Conservation (phyloP, 2,113 vertebrate species). For the Oenanthe oenanthe region DNA sequence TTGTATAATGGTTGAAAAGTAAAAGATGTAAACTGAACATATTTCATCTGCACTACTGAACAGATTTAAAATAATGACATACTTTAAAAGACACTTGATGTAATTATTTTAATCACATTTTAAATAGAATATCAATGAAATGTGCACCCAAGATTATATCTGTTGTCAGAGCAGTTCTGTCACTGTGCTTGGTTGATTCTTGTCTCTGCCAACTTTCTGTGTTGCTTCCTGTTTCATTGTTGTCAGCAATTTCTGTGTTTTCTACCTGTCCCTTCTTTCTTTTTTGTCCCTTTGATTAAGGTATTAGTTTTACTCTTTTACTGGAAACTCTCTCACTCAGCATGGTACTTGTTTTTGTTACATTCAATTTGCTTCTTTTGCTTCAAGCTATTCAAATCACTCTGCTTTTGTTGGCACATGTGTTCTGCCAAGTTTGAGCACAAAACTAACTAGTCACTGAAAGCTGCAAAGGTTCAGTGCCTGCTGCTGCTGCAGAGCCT, state of each 20-base stretch:
- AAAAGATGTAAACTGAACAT: background rate
- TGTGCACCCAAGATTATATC: background rate
- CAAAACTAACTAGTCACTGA: background rate
- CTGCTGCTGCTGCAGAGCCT: background rate
- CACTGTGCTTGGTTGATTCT: background rate
- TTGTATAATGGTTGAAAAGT: background rate
- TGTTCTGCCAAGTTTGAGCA: background rate
- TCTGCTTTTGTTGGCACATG: rapidly evolving
- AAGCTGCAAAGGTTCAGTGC: background rate
- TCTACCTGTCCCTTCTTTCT: background rate
- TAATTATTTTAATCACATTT: background rate
- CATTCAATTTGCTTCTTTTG: background rate
- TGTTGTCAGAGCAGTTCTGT: background rate
- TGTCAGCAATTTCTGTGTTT: background rate
- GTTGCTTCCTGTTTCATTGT: background rate
- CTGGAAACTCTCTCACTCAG: background rate
- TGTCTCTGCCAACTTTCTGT: background rate
- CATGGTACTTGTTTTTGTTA: background rate
- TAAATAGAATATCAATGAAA: background rate
- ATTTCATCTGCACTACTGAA: background rate
- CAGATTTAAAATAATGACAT: background rate
- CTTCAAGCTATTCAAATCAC: background rate
- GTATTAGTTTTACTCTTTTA: background rate
- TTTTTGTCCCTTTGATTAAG: background rate
- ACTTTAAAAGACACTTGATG: background rate